phyloP scores from a whole-genome alignment of 2,113 vertebrate species.

The Hypomesus transpacificus region DNA sequence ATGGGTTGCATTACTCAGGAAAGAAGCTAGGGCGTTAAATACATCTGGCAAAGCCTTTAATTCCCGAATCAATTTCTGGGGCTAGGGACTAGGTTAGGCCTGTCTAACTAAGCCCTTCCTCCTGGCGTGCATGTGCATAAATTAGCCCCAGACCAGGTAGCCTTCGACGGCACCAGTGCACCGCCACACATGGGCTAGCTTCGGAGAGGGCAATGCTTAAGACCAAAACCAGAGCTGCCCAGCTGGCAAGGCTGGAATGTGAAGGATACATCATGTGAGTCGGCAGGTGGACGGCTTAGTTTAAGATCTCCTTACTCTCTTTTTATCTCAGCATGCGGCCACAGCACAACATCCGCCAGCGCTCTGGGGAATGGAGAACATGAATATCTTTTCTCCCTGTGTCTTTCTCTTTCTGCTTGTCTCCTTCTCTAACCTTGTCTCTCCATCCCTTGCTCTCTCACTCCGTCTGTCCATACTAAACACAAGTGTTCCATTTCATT shows the following conservation, averaged over 20 bases:
- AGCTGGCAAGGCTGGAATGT: slow-evolving; percentile 50
- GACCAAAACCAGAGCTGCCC: slow-evolving; percentile 42
- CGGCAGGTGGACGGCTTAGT: slow-evolving; percentile 68
- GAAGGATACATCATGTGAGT: slow-evolving; percentile 58
- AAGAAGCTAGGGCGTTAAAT: too few relatives aligned
- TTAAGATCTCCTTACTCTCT: slow-evolving; percentile 63
- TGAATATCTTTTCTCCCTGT: slow-evolving; percentile 48
- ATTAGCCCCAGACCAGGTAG: slow-evolving; percentile 20
- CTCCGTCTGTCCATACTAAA: slow-evolving; percentile 33
- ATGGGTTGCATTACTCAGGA: too few relatives aligned
- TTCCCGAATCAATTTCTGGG: too few relatives aligned
- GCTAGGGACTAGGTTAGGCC: too few relatives aligned
- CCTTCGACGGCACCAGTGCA: slow-evolving; percentile 16
- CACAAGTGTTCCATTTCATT: slow-evolving; percentile 62
- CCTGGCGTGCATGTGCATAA: neutral
- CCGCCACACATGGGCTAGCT: slow-evolving; percentile 39
- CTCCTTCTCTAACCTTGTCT: too few relatives aligned
- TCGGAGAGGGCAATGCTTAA: slow-evolving; percentile 36
- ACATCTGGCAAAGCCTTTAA: too few relatives aligned
- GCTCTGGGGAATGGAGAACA: slow-evolving; percentile 64
- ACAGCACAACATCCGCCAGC: slow-evolving; percentile 46
- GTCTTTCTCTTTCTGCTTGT: slow-evolving; percentile 3
- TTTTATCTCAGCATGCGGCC: slow-evolving; percentile 71
- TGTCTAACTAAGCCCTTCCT: neutral
- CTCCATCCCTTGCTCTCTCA: slow-evolving; percentile 15